phyloP scores from a whole-genome alignment of 2,888 invertebrate species.

The Suillia variegata region DNA sequence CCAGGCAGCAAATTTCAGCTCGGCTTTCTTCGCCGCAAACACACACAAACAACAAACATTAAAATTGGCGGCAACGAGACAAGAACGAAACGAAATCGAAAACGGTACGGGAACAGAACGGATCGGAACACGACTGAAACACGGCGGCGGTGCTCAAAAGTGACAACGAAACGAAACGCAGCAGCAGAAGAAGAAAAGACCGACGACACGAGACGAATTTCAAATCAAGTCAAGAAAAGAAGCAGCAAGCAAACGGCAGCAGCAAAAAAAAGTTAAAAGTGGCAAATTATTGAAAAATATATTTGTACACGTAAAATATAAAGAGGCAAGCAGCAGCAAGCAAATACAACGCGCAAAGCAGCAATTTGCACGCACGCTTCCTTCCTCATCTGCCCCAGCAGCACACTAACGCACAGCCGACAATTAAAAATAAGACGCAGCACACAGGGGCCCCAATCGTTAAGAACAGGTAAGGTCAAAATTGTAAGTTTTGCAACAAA shows the following conservation, averaged over 20 bases:
- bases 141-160: too few species aligned
- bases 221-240: conserved; percentile 31
- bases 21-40: too few species aligned
- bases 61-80: not conserved
- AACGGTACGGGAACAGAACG: not conserved
- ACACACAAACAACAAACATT: not conserved
- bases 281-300: not conserved
- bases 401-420: too few species aligned
- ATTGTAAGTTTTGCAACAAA: too few species aligned
- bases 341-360: not conserved
- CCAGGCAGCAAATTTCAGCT: too few species aligned
- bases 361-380: not conserved
- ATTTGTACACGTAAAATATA: too few species aligned
- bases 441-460: too few species aligned
- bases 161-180: conserved; percentile 11
- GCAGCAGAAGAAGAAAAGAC: conserved; percentile 23
- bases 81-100: not conserved
- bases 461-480: too few species aligned
- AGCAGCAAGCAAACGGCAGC: too few species aligned
- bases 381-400: too few species aligned
- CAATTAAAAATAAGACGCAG: too few species aligned
- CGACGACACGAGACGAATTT: conserved; percentile 31
- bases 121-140: too few species aligned
- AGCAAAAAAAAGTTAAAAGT: conserved; percentile 9
- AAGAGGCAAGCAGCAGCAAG: not conserved